Evolutionary conservation across 1,140 invertebrate genomes (phyloP).

Genomic region (Drosophila sechellia): DNA sequence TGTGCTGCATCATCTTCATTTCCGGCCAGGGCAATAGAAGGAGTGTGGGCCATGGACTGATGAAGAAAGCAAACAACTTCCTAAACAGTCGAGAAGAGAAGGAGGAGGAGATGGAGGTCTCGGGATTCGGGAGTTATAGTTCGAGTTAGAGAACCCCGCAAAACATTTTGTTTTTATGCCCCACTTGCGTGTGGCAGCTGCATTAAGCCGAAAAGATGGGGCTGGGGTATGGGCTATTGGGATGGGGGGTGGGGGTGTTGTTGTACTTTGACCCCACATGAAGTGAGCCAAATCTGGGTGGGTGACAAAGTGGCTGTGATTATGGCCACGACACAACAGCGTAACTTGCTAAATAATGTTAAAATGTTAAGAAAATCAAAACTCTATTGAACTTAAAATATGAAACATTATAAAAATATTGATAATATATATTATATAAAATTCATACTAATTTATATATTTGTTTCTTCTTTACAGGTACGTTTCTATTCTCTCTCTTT

Average conservation of each 20-base stretch:
- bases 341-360: conserved; percentile 1
- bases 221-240: background rate
- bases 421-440: background rate
- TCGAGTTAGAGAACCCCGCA: conserved; percentile 28
- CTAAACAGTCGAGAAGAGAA: conserved; percentile 30
- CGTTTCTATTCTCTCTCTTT: background rate
- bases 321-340: conserved; percentile 57
- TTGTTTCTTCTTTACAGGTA: background rate
- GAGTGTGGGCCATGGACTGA: background rate
- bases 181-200: conserved; percentile 77
- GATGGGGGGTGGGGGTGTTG: no score
- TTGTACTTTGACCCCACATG: conserved; percentile 18
- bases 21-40: conserved; percentile 59
- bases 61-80: conserved; percentile 57
- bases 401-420: background rate
- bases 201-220: conserved; percentile 53
- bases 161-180: conserved; percentile 79
- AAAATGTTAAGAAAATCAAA: background rate
- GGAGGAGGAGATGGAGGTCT: background rate
- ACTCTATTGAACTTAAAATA: background rate
- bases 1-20: conserved; percentile 82
- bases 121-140: conserved; percentile 21
- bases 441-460: background rate
- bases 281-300: conserved; percentile 55
- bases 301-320: conserved; percentile 80